These are phyloP conservation scores for Phenganax marumi DNA, from an alignment of 92 coral and sea anemone genomes.

Conservation along the genomic window DNA sequence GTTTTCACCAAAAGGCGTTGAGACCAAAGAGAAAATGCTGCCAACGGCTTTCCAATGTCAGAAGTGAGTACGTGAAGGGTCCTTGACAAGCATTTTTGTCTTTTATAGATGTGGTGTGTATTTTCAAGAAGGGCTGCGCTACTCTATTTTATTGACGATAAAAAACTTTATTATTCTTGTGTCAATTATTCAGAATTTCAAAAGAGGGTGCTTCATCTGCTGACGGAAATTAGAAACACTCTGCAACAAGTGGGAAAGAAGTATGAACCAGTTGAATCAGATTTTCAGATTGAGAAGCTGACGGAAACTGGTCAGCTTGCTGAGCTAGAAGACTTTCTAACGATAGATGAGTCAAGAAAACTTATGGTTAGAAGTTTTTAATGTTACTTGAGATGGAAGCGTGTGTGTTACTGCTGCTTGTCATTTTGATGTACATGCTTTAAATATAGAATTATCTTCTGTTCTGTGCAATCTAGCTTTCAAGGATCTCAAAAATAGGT, in stretches of 20 bases:
- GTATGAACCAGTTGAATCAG: slow-evolving; percentile 1
- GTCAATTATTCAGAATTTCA: slow-evolving; percentile 2
- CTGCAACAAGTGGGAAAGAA: slow-evolving; percentile 14
- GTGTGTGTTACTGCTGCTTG: not conserved
- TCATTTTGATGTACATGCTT: not conserved
- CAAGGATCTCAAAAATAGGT: not conserved
- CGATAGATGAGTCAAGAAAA: not conserved
- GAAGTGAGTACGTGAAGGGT: no score
- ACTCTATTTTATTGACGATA: no score
- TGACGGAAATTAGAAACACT: not conserved
- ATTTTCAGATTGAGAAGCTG: not conserved
- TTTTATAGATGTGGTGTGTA: no score
- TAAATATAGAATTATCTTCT: not conserved
- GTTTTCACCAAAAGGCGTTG: no score
- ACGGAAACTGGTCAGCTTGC: not conserved
- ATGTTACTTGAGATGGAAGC: not conserved
- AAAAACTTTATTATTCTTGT: no score
- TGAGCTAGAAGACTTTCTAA: not conserved
- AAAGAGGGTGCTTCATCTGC: slow-evolving; percentile 19
- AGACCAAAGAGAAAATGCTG: no score
- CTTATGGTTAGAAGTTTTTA: not conserved
- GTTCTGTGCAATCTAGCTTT: not conserved
- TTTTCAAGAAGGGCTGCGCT: no score
- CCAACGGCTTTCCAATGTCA: no score
- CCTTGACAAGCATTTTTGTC: no score